A percentile compares a stretch with the other conserved stretches of the same genome.
These are phyloP conservation scores for Pseudomugil tenellus DNA, from an alignment of 2,797 vertebrate genomes.

Conservation along the genomic window DNA sequence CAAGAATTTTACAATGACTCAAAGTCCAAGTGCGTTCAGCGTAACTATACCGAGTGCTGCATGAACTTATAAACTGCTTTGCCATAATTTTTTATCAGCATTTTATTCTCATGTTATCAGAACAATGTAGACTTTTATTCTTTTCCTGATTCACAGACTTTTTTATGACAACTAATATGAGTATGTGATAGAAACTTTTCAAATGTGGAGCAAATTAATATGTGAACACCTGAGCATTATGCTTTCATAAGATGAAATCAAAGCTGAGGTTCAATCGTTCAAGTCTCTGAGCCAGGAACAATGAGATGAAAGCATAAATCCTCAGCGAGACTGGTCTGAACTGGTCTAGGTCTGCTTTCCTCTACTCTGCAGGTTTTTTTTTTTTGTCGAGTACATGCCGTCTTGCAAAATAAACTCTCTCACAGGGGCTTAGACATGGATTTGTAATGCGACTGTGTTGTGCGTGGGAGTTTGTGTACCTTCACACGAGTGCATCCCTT, in stretches of 20 bases:
- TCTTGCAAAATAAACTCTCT: constrained; percentile 67
- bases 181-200: neutral
- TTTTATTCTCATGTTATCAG: constrained; percentile 12
- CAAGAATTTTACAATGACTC: constrained; percentile 25
- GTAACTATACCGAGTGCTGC: neutral
- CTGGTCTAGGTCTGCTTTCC: constrained; percentile 48
- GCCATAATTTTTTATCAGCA: neutral
- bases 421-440: constrained; percentile 59
- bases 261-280: constrained; percentile 5
- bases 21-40: constrained; percentile 22
- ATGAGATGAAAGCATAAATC: constrained; percentile 65
- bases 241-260: neutral
- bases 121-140: neutral
- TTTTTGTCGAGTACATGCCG: constrained; percentile 26
- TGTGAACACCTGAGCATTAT: neutral
- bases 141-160: neutral
- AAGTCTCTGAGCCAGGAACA: constrained; percentile 50
- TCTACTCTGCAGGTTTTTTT: neutral
- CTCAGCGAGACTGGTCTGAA: constrained; percentile 61
- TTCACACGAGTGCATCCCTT: neutral
- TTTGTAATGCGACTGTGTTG: constrained; percentile 35
- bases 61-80: neutral
- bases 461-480: neutral
- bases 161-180: neutral
- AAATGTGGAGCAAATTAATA: constrained; percentile 4